Conservation (phyloP, 2,113 vertebrate genomes). For the Ovibos moschatus region DNA sequence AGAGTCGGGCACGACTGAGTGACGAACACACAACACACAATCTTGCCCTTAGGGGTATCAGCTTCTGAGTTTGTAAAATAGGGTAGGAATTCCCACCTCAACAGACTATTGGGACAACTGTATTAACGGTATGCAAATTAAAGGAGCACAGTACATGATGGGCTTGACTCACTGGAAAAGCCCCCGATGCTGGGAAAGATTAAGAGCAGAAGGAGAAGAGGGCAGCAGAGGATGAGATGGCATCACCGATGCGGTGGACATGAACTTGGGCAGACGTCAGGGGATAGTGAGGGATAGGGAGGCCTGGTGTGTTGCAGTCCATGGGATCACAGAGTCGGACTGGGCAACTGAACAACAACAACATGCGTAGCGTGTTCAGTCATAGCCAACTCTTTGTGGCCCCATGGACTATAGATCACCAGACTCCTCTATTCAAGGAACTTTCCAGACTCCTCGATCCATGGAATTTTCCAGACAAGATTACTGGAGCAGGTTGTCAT, state of each 20-base stretch:
- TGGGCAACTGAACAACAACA: not conserved
- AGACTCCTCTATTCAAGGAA: not conserved
- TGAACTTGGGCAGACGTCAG: not conserved
- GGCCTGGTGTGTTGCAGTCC: not conserved
- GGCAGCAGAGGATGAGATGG: not conserved
- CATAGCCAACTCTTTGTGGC: not conserved
- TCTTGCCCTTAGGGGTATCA: not conserved
- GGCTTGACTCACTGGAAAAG: not conserved
- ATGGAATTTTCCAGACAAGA: not conserved
- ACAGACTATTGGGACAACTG: not conserved
- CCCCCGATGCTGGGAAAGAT: not conserved
- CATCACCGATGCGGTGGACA: not conserved
- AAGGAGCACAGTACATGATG: not conserved
- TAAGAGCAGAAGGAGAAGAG: not conserved
- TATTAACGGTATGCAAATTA: not conserved
- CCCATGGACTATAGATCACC: not conserved
- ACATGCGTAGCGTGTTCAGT: rapidly evolving
- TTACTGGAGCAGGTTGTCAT: not conserved
- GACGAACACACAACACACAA: too few relatives aligned
- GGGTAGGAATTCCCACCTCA: not conserved
- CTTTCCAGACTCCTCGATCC: not conserved
- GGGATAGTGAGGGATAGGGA: not conserved
- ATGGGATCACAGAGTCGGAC: rapidly evolving
- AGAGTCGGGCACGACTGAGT: too few relatives aligned
- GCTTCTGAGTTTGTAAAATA: not conserved